Conservation (phyloP, 1,140 invertebrate genomes). For the Trachymyrmex septentrionalis region DNA sequence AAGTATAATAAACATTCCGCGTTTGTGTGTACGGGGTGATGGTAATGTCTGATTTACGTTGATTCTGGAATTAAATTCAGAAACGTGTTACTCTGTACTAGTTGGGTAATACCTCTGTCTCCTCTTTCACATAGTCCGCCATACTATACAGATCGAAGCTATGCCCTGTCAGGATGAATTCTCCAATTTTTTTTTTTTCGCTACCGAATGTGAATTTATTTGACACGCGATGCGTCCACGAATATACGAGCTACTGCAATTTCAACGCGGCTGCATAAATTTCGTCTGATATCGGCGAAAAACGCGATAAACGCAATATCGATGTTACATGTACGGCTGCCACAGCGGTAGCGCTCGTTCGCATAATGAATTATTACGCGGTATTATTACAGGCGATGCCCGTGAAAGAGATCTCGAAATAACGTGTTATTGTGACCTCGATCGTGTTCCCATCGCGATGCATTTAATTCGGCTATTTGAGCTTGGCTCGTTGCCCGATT, state of each 20-base stretch:
- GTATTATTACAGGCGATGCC: slow-evolving; percentile 57
- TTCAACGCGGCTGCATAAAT: slow-evolving; percentile 41
- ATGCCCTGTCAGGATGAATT: slow-evolving; percentile 1
- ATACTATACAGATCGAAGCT: not conserved
- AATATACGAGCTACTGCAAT: slow-evolving; percentile 30
- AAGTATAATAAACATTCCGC: not conserved
- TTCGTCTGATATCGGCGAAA: slow-evolving; percentile 25
- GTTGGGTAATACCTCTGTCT: slow-evolving; percentile 5
- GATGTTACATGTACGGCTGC: not conserved
- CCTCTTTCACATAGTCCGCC: not conserved
- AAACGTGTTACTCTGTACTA: slow-evolving; percentile 2
- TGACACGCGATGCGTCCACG: slow-evolving; percentile 13
- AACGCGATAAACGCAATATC: slow-evolving; percentile 19
- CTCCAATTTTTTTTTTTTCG: slow-evolving; percentile 23
- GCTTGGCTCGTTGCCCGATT: slow-evolving; percentile 70
- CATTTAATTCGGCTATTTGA: slow-evolving; percentile 19
- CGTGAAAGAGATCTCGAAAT: slow-evolving; percentile 69
- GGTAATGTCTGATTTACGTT: slow-evolving; percentile 12
- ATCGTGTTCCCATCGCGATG: slow-evolving; percentile 42
- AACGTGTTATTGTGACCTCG: slow-evolving; percentile 68
- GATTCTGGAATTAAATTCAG: slow-evolving; percentile 18
- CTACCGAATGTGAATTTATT: slow-evolving; percentile 46
- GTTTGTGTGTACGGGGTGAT: no score
- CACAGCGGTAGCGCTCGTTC: slow-evolving; percentile 4
- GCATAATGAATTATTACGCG: slow-evolving; percentile 64